Percentiles rank a stretch among this genome's conserved stretches.
phyloP scores from a whole-genome alignment of 2,888 invertebrate species.

The Ametastegia equiseti region DNA sequence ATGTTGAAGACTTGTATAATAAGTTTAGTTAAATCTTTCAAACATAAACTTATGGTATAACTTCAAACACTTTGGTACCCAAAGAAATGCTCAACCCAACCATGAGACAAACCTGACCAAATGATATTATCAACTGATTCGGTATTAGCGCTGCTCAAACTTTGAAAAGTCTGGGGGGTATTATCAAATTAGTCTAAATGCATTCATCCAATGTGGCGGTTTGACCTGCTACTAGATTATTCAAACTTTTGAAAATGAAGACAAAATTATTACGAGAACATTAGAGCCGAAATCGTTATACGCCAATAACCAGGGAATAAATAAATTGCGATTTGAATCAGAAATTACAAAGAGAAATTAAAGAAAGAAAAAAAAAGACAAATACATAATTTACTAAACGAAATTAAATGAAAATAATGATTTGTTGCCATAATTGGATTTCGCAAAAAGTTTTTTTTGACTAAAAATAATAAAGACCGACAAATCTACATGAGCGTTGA shows the following conservation, averaged over 20 bases:
- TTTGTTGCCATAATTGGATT: conserved; percentile 14
- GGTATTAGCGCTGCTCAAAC: not conserved
- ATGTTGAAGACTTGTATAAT: conserved; percentile 8
- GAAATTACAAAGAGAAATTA: not conserved
- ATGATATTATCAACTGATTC: conserved; percentile 13
- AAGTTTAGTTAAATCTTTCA: not conserved
- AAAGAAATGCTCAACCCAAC: conserved; percentile 14
- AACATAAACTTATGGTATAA: conserved; percentile 28
- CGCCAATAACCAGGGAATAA: not conserved
- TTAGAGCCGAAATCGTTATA: not conserved
- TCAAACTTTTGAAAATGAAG: not conserved
- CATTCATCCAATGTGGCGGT: conserved; percentile 16
- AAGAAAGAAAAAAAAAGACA: not conserved
- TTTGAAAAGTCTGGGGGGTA: not conserved
- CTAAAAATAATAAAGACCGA: conserved; percentile 22
- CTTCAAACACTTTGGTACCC: conserved; percentile 17
- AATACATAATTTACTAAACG: too few species aligned
- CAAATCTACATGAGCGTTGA: conserved; percentile 28
- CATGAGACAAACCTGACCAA: not conserved
- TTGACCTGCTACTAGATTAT: not conserved
- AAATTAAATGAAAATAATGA: not conserved
- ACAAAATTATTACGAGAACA: not conserved
- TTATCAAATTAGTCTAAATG: not conserved
- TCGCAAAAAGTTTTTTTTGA: not conserved
- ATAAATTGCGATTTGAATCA: not conserved